Percentiles rank a stretch among this genome's conserved stretches.
These are phyloP conservation scores for Muscidifurax raptorellus DNA, from an alignment of 1,140 invertebrate species.

Conservation along the genomic window DNA sequence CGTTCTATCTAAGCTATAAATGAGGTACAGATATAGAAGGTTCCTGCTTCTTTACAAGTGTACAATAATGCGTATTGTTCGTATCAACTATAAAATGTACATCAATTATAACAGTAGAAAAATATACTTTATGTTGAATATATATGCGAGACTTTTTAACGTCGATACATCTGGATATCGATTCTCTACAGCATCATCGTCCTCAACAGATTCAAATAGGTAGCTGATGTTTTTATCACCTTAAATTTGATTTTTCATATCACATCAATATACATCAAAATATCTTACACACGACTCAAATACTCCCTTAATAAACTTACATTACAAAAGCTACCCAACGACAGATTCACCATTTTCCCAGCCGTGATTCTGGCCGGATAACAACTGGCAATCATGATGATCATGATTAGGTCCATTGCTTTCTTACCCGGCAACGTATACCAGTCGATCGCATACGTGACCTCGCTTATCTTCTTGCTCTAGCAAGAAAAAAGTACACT, in stretches of 20 bases:
- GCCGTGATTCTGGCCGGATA: slow-evolving; percentile 59
- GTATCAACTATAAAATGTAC: too few relatives aligned
- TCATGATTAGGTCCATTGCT: slow-evolving; percentile 53
- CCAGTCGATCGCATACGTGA: slow-evolving; percentile 59
- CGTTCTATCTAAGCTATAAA: too few relatives aligned
- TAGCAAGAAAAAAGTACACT: slow-evolving; percentile 25
- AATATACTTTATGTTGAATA: too few relatives aligned
- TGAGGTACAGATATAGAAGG: too few relatives aligned
- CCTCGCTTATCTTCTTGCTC: slow-evolving; percentile 54
- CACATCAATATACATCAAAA: neutral
- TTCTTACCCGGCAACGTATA: slow-evolving; percentile 55
- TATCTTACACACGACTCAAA: neutral
- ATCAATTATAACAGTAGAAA: too few relatives aligned
- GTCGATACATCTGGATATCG: neutral
- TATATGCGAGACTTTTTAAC: neutral
- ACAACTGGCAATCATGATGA: slow-evolving; percentile 56
- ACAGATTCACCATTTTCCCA: slow-evolving; percentile 59
- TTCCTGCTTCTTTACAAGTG: too few relatives aligned
- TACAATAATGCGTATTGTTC: too few relatives aligned
- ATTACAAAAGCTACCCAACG: slow-evolving; percentile 58
- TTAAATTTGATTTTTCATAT: slow-evolving; percentile 39
- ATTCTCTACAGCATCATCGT: slow-evolving; percentile 41
- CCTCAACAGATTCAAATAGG: slow-evolving; percentile 58
- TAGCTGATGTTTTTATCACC: slow-evolving; percentile 61
- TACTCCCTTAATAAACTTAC: slow-evolving; percentile 55